Conservation (phyloP, 2,888 invertebrate genomes). For the Dermolepida albohirtum region DNA sequence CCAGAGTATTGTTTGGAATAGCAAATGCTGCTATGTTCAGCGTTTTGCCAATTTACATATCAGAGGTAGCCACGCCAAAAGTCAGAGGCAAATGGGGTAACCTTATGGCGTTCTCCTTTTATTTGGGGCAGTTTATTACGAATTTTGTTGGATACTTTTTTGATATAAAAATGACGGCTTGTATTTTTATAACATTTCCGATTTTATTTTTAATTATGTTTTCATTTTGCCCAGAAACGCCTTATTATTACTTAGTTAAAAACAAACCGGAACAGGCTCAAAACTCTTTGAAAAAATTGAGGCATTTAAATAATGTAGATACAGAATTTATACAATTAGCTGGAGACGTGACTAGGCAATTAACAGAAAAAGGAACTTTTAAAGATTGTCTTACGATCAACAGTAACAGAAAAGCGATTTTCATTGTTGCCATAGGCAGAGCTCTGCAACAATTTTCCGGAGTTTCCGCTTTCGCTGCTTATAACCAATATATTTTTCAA, state of each 20-base stretch:
- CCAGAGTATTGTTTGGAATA: constrained; percentile 51
- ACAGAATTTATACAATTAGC: constrained; percentile 51
- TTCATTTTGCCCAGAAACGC: constrained; percentile 72
- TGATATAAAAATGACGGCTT: constrained; percentile 43
- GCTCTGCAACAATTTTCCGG: constrained; percentile 57
- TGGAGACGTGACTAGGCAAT: constrained; percentile 55
- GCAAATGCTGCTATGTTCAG: constrained; percentile 52
- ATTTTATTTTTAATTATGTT: constrained; percentile 45
- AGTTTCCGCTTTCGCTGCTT: constrained; percentile 53
- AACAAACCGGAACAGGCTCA: constrained; percentile 53
- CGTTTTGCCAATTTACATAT: constrained; percentile 53
- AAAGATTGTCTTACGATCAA: constrained; percentile 55
- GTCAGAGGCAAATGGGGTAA: constrained; percentile 52
- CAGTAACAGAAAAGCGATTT: constrained; percentile 56
- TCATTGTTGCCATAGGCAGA: constrained; percentile 51
- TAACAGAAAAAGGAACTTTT: constrained; percentile 54
- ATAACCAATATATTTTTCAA: constrained; percentile 58
- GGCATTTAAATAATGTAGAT: constrained; percentile 52
- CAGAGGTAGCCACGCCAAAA: constrained; percentile 53
- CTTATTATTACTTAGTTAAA: constrained; percentile 55
- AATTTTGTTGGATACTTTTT: constrained; percentile 54
- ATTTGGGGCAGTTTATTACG: constrained; percentile 50
- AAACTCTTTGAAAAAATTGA: constrained; percentile 51
- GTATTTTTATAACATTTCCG: constrained; percentile 38
- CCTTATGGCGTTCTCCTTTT: constrained; percentile 41